Base-by-base conservation (phyloP, 2,888 invertebrate species). In the Tromatobia lineatoria region DNA sequence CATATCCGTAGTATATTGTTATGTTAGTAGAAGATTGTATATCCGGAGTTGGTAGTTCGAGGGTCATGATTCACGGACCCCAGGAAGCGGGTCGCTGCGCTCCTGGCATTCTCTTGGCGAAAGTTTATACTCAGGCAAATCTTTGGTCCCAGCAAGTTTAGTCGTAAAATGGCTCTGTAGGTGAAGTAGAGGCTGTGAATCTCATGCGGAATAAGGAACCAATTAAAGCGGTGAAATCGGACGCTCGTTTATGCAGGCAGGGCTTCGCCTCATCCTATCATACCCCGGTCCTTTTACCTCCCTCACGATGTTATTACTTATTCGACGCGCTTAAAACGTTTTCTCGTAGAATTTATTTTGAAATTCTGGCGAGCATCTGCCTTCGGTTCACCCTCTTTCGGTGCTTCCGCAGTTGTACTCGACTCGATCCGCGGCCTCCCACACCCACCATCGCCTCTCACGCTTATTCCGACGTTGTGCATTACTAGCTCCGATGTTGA, bases 141-240 rank as follows among this genome's bases (percentile, higher is more conserved):
- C 64, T 64, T 38, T 34, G 52, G 64, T 73, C 25, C 59, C 20
- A 25, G 29, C 25, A 91, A 91, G 89, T 91, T 90, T 88, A 50
- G 88, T 88, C 88, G 88, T 90, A 89, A 90, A 88, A 86, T 86
- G 57, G 18, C 47, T 54, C 15, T 77, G 79, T 47, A 50, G 50
- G 66, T 59, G 78, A 67, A 80, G 70, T 3, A 18, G 64, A 69
- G 71, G 54, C 59, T 38, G 69, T 85, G 86, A 87, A 70, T 85
- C 74, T 78, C 86, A 84, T 84, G 83, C 80, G 86, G 83, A 87
- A 89, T 85, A 89, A 86, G 83, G 83, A 89, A 89, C 91, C 91
- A 92, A 92, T 92, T 92, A 92, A 92, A 92, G 90, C 89, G 88
- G 87, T 89, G 87, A 91, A 92, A 91, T 92, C 91, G 90, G 90